These are phyloP conservation scores for Semaprochilodus insignis DNA, from an alignment of 2,797 vertebrate genomes.

Conservation along the genomic window DNA sequence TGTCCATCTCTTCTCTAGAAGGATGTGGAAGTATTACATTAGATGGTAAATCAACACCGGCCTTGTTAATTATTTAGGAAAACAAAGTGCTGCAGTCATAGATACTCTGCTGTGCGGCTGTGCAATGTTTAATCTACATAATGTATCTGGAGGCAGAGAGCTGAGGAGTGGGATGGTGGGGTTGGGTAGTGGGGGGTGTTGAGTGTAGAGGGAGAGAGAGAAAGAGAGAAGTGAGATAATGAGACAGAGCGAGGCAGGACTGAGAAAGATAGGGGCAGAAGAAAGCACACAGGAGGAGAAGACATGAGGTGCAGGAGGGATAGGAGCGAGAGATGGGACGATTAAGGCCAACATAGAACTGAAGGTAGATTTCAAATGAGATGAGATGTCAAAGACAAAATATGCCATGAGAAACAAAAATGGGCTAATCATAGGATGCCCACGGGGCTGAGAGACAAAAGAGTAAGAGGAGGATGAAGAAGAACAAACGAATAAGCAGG, in stretches of 20 bases:
- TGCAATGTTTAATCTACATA: constrained; percentile 73
- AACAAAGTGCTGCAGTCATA: constrained; percentile 74
- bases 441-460: neutral
- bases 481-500: neutral
- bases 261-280: constrained; percentile 43
- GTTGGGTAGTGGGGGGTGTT: neutral
- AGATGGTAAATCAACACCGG: constrained; percentile 71
- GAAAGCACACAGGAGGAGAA: constrained; percentile 37
- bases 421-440: neutral
- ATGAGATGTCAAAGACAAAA: neutral
- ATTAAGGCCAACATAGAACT: too few relatives aligned
- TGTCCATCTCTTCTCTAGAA: constrained; percentile 65
- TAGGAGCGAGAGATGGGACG: neutral
- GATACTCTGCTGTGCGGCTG: constrained; percentile 64
- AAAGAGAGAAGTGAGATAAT: constrained; percentile 51
- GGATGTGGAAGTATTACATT: constrained; percentile 70
- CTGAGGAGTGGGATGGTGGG: constrained; percentile 33
- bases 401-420: constrained; percentile 19
- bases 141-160: constrained; percentile 66
- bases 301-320: neutral
- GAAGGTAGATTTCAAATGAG: too few relatives aligned
- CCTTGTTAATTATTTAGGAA: constrained; percentile 75
- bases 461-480: neutral
- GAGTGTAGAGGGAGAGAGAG: constrained; percentile 24
- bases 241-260: constrained; percentile 43